phyloP scores from a whole-genome alignment of 2,888 invertebrate species.

The Amblyteles armatorius region DNA sequence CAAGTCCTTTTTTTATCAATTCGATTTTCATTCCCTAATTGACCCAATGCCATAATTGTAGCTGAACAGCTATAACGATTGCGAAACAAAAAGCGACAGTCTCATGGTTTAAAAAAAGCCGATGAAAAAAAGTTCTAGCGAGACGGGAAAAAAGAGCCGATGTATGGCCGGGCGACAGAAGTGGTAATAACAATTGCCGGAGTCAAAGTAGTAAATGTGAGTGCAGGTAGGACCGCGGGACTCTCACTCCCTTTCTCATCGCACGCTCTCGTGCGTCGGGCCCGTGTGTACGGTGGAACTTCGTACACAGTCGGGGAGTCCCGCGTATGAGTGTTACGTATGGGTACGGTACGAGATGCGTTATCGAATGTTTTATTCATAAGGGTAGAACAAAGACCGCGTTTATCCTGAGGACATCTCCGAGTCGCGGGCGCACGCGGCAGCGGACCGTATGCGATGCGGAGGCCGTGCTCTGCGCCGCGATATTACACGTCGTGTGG shows the following conservation, averaged over 20 bases:
- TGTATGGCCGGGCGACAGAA: not conserved
- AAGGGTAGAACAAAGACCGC: constrained; percentile 83
- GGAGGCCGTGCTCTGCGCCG: constrained; percentile 26
- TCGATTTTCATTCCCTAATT: too few species aligned
- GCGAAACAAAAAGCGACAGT: not conserved
- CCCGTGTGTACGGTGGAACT: constrained; percentile 8
- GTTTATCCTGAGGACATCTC: constrained; percentile 84
- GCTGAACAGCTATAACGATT: not conserved
- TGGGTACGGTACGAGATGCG: constrained; percentile 78
- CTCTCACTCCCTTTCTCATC: constrained; percentile 58
- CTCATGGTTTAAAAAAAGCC: not conserved
- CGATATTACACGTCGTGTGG: constrained; percentile 61
- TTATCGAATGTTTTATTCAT: constrained; percentile 85
- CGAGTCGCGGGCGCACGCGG: constrained; percentile 73
- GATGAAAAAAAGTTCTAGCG: not conserved
- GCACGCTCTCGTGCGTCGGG: constrained; percentile 38
- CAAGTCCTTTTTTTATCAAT: not conserved
- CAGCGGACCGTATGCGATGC: constrained; percentile 66
- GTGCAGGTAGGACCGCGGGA: constrained; percentile 36
- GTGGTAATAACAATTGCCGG: constrained; percentile 30
- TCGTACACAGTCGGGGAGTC: constrained; percentile 51
- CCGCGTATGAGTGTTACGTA: constrained; percentile 60
- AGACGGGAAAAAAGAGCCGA: not conserved
- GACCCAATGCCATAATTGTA: too few species aligned
- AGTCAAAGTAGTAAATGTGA: constrained; percentile 35